These are phyloP conservation scores for Microtus ochrogaster DNA, from an alignment of 2,113 vertebrate species.

Conservation along the genomic window DNA sequence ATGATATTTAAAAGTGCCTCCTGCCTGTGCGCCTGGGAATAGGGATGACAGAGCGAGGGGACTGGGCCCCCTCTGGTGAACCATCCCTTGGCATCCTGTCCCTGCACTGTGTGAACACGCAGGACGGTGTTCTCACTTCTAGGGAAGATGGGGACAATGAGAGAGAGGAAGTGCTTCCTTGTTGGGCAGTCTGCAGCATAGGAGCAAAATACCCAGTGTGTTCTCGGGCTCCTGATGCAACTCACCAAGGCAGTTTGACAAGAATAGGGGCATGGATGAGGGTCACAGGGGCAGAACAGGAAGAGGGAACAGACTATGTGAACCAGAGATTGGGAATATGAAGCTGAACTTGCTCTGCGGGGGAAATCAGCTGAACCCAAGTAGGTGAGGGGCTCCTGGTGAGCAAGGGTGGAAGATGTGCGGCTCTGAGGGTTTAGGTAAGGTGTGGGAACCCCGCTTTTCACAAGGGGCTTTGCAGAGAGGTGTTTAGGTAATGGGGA, in stretches of 20 bases:
- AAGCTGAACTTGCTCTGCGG: neutral
- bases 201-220: accelerated
- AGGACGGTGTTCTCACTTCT: neutral
- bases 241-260: neutral
- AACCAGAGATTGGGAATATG: neutral
- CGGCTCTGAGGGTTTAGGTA: neutral
- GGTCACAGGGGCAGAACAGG: neutral
- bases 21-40: constrained; percentile 52
- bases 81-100: neutral
- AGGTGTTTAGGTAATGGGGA: neutral
- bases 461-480: neutral
- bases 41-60: constrained; percentile 44
- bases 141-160: neutral
- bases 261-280: neutral
- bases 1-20: constrained; percentile 88
- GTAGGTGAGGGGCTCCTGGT: neutral
- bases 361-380: neutral
- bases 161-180: neutral
- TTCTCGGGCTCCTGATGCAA: neutral
- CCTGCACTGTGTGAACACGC: neutral
- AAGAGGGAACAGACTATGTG: neutral
- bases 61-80: neutral
- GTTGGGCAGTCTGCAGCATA: neutral
- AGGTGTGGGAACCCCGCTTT: neutral
- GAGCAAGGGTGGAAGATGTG: neutral